phyloP scores from a whole-genome alignment of 1,140 invertebrate species.

The Drosophila tsacasi region DNA sequence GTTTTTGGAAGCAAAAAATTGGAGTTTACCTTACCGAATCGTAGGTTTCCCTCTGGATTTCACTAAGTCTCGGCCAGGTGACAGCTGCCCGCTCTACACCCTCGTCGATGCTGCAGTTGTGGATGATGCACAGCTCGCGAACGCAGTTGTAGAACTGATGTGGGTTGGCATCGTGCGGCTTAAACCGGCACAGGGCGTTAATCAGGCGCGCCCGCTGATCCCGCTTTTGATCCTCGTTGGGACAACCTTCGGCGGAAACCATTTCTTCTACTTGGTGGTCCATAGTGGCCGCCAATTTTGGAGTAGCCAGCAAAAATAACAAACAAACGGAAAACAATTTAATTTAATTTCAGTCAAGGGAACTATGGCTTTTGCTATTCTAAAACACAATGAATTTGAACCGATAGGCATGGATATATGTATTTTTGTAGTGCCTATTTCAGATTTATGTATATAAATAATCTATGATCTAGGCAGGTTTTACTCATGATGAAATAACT shows the following conservation, averaged over 20 bases:
- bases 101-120: slow-evolving; percentile 73
- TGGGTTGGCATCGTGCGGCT: slow-evolving; percentile 53
- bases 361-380: neutral
- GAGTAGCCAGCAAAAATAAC: neutral
- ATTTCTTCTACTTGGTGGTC: neutral
- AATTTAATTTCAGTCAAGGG: neutral
- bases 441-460: neutral
- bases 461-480: neutral
- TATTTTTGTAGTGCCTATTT: neutral
- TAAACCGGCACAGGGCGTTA: slow-evolving; percentile 40
- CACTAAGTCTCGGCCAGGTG: slow-evolving; percentile 37
- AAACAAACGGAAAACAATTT: neutral
- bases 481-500: too few relatives aligned
- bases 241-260: neutral
- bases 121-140: slow-evolving; percentile 64
- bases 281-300: neutral
- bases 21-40: slow-evolving; percentile 47
- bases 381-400: neutral
- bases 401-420: neutral
- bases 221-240: neutral
- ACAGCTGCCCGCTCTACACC: slow-evolving; percentile 48
- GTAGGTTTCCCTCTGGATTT: slow-evolving; percentile 45
- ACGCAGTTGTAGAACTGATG: slow-evolving; percentile 72
- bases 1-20: neutral
- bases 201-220: slow-evolving; percentile 52